Evolutionary conservation across 2,888 invertebrate genomes (phyloP).

Genomic region (Plebejus melissa): DNA sequence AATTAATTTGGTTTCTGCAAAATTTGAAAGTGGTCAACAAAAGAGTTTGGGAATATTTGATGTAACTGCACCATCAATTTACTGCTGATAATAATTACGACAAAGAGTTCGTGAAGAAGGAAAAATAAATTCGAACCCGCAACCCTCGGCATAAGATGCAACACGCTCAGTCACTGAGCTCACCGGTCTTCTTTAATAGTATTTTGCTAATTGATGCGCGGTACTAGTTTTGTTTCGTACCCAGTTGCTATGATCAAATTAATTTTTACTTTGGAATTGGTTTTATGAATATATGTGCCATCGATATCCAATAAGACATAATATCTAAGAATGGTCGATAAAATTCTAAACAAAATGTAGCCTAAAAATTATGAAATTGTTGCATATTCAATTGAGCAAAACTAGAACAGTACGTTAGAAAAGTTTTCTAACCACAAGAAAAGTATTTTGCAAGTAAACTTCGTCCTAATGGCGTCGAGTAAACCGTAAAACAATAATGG

Average conservation of each 20-base stretch:
- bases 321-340: background rate
- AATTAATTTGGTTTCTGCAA: too few species aligned
- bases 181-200: background rate
- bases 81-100: too few species aligned
- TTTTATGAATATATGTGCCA: too few species aligned
- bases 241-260: too few species aligned
- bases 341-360: background rate
- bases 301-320: too few species aligned
- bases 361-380: background rate
- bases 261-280: too few species aligned
- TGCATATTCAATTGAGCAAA: background rate
- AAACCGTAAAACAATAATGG: background rate
- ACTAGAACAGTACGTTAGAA: background rate
- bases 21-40: background rate
- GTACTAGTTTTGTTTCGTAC: too few species aligned
- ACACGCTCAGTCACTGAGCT: background rate
- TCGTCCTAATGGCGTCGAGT: background rate
- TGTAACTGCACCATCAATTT: background rate
- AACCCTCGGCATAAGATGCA: background rate
- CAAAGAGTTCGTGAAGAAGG: too few species aligned
- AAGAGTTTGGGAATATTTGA: background rate
- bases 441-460: background rate
- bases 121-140: too few species aligned
- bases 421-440: background rate
- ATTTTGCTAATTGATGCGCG: background rate